Evolutionary conservation across 2,888 invertebrate species (phyloP), one percentile per base, ranked within the genome.

Genomic region (Platycnemis pennipes): DNA sequence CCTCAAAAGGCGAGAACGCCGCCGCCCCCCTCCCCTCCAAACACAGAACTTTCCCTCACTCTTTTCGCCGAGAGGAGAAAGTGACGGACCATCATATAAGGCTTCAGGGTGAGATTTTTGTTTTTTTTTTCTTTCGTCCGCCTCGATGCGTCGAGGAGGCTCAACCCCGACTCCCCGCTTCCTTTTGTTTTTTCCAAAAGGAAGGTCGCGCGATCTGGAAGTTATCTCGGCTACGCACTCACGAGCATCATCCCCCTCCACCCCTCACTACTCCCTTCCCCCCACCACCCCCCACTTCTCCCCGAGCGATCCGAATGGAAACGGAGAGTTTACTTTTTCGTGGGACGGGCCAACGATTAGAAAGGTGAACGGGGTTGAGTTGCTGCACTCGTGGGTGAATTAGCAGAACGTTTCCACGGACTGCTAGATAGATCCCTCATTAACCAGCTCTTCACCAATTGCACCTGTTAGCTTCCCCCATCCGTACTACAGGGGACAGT

Each of bases 71-170:
- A 19, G 53, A 63, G 44, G 91, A 91, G 91, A 91, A 91, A 91
- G 91, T 91, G 91, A 89, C 56, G 89, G 42, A 42, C 88, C 49
- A 56, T 89, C 89, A 44, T 63, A 63, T 42, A 91, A 44, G 77
- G 77, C 22, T 63, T n/a, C 16, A 26, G 26, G 26, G 8, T 22
- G 19, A 63, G 26, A 26, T 1, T 63, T 8, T 26, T 8, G 2
- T 63, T 63, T 11, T 63, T 8, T 63, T 63, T 63, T 3, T 63
- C 1, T 26, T 63, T 63, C 63, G 22, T 63, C 63, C 63, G 63
- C 22, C 63, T 63, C 63, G 19, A 26, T 63, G 63, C 63, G 63
- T 26, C 1, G 63, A 63, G 53, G 53, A 53, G 53, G 53, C 19
- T 11, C 53, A 53, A 1, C 19, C 53, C 53, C 8, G 11, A 16